Evolutionary conservation across 2,113 vertebrate species (phyloP), one percentile per base, ranked within the genome.

Genomic region (Festucalex cinctus): DNA sequence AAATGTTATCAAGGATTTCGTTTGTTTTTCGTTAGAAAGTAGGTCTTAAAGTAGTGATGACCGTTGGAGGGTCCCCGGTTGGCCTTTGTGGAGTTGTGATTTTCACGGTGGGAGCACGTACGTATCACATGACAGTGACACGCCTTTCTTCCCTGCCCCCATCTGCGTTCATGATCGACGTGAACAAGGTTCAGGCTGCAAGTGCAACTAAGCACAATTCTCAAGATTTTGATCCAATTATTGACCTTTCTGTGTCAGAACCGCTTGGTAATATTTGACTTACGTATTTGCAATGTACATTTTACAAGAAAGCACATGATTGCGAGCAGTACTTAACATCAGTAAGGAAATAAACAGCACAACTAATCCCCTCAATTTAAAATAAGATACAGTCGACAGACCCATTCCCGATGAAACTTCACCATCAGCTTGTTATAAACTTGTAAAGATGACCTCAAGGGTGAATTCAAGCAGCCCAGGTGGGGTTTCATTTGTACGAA

Each of bases 31-130:
- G 49, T 58, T 8, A 5, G 35, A 54, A 14, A 68, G 48, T 54
- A 41, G 53, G 37, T 9, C 36, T 32, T 26, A 41, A 12, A 37
- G 17, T 12, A 37, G 17, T 12, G 56, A 73, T 65, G 43, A n/a
- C 32, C 19, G 41, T 63, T 56, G 54, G 63, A 69, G 54, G 68
- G 28, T 63, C 46, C 41, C 54, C 39, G 32, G 17, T 35, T 37
- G 69, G 62, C 22, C 10, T 35, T 54, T 6, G 54, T 44, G 39
- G 28, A 64, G 65, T 24, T 28, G 35, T 81, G 76, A 75, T 83
- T 83, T 76, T 78, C 66, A n/a, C 74, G 69, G n/a, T n/a, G n/a
- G n/a, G n/a, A n/a, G 60, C 79, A 84, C 74, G 70, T 65, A 84
- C 71, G 63, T 71, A 72, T 84, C 67, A 51, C 19, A 65, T 84